phyloP scores from a whole-genome alignment of 2,113 vertebrate species.

The Cyprinodon tularosa region DNA sequence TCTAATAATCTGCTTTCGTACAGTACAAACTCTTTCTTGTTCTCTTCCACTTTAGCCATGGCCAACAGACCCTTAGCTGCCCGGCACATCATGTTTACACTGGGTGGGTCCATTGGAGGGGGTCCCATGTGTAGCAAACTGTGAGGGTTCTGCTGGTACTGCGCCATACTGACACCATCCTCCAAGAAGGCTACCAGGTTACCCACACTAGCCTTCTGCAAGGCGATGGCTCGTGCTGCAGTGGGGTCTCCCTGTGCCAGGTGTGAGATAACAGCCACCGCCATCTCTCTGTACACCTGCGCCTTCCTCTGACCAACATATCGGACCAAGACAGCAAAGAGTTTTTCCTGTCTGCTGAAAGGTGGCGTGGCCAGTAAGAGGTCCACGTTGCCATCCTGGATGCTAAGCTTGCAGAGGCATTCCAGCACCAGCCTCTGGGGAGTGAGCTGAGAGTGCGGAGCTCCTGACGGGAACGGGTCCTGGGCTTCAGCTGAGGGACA shows the following conservation, averaged over 20 bases:
- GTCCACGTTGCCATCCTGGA: slow-evolving; percentile 97
- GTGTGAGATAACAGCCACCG: slow-evolving; percentile 95
- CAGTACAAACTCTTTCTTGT: slow-evolving; percentile 95
- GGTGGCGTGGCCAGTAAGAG: slow-evolving; percentile 96
- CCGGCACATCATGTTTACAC: slow-evolving; percentile 98
- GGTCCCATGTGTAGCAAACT: slow-evolving; percentile 89
- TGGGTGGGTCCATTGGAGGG: slow-evolving; percentile 89
- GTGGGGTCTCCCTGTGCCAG: slow-evolving; percentile 94
- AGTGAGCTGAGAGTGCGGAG: slow-evolving; percentile 89
- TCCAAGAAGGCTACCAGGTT: slow-evolving; percentile 96
- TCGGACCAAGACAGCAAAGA: slow-evolving; percentile 92
- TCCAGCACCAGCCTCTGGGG: slow-evolving; percentile 98
- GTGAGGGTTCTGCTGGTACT: slow-evolving; percentile 97
- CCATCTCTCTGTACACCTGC: slow-evolving; percentile 98
- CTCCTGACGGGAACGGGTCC: slow-evolving; percentile 92
- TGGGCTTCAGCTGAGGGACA: slow-evolving; percentile 95
- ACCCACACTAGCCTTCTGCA: slow-evolving; percentile 94
- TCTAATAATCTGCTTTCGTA: slow-evolving; percentile 97
- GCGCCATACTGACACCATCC: slow-evolving; percentile 94
- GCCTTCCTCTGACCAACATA: slow-evolving; percentile 94
- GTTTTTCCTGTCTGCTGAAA: slow-evolving; percentile 95
- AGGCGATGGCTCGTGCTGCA: slow-evolving; percentile 91
- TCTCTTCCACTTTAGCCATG: slow-evolving; percentile 95
- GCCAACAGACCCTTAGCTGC: slow-evolving; percentile 97
- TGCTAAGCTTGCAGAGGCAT: slow-evolving; percentile 98